These are phyloP conservation scores for Carlito syrichta DNA, from an alignment of 2,113 vertebrate species.

Conservation along the genomic window DNA sequence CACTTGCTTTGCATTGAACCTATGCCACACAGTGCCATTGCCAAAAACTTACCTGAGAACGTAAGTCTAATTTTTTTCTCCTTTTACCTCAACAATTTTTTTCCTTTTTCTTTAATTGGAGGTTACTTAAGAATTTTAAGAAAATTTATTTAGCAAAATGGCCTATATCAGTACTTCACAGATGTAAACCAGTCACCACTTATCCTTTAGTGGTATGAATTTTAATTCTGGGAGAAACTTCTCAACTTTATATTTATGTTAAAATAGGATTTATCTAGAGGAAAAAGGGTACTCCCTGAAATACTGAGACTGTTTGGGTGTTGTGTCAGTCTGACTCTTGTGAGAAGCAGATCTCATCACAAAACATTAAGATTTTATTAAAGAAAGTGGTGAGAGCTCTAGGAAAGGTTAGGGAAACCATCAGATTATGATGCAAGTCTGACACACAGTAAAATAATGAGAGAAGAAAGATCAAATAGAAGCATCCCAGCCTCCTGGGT, in stretches of 20 bases:
- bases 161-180: background rate
- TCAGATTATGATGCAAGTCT: background rate
- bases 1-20: slow-evolving; percentile 97
- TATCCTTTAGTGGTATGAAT: background rate
- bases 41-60: slow-evolving; percentile 94
- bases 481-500: background rate
- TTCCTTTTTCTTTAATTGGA: background rate
- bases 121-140: slow-evolving; percentile 28
- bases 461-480: background rate
- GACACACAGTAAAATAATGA: background rate
- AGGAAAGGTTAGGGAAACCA: background rate
- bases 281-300: background rate
- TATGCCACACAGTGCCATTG: slow-evolving; percentile 97
- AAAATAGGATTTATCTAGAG: background rate
- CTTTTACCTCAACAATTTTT: background rate
- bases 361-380: slow-evolving; percentile 7
- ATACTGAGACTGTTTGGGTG: background rate
- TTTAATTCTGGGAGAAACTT: slow-evolving; percentile 22
- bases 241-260: slow-evolving; percentile 32
- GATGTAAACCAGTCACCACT: background rate
- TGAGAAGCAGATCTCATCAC: background rate
- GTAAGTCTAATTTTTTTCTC: slow-evolving; percentile 81
- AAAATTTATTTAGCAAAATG: background rate
- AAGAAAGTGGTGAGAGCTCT: background rate
- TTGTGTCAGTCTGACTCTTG: background rate